These are phyloP conservation scores for Numenius arquata DNA, from an alignment of 2,113 vertebrate species.

Conservation along the genomic window DNA sequence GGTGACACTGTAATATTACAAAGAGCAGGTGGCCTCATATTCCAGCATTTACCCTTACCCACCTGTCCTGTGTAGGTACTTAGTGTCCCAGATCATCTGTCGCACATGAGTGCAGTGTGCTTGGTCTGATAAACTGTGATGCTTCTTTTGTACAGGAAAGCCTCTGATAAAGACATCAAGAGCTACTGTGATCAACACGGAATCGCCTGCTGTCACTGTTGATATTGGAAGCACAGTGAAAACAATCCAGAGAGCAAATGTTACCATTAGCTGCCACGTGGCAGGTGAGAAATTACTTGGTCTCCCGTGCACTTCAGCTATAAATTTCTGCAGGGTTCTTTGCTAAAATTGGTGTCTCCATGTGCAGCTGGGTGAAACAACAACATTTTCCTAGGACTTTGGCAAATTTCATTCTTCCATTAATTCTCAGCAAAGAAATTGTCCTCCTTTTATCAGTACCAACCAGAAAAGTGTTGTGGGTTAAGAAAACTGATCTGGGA, in stretches of 20 bases:
- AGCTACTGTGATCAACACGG: conserved; percentile 67
- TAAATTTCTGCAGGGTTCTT: not conserved
- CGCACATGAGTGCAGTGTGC: not conserved
- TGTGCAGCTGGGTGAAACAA: not conserved
- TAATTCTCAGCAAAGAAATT: not conserved
- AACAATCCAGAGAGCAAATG: conserved; percentile 72
- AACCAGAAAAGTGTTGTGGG: not conserved
- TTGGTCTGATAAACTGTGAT: not conserved
- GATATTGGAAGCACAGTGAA: conserved; percentile 77
- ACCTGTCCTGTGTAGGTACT: not conserved
- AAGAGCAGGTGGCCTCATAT: not conserved
- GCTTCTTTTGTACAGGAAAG: conserved; percentile 71
- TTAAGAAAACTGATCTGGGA: not conserved
- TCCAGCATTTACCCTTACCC: not conserved
- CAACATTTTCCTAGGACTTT: not conserved
- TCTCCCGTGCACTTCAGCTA: not conserved
- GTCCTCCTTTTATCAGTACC: not conserved
- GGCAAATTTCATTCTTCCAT: not conserved
- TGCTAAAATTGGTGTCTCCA: not conserved
- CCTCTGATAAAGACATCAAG: conserved; percentile 78
- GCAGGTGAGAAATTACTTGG: conserved; percentile 72
- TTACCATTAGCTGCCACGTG: conserved; percentile 80
- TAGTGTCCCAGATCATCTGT: not conserved
- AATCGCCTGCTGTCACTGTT: conserved; percentile 54
- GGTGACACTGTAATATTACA: not conserved